Percentiles rank a stretch among this genome's conserved stretches.
phyloP scores from a whole-genome alignment of 1,140 invertebrate genomes.

The Meloidogyne chitwoodi region DNA sequence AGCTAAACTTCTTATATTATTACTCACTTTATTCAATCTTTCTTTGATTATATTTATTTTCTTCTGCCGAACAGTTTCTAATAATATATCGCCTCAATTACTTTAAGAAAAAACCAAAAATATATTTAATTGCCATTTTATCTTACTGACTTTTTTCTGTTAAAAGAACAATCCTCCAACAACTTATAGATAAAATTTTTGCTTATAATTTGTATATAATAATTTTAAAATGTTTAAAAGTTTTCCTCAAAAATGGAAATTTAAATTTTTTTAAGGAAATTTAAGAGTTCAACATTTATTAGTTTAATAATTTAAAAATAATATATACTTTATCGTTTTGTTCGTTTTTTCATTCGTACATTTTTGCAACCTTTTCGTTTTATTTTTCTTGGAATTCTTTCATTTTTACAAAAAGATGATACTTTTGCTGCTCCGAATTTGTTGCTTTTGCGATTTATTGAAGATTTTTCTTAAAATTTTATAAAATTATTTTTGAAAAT shows the following conservation, averaged over 20 bases:
- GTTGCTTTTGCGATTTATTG: no score
- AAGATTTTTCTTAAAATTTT: no score
- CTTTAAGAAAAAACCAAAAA: not conserved
- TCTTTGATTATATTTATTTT: not conserved
- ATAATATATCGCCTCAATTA: not conserved
- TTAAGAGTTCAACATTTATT: not conserved
- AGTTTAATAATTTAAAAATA: not conserved
- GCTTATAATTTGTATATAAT: no score
- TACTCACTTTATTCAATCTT: not conserved
- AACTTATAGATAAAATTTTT: not conserved
- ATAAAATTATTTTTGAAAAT: no score
- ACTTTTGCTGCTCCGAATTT: no score
- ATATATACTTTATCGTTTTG: not conserved
- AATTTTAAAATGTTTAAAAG: no score
- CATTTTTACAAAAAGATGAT: no score
- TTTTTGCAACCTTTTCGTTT: not conserved
- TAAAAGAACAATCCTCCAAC: not conserved
- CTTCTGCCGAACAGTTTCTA: not conserved
- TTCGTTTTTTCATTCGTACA: not conserved
- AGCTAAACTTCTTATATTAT: not conserved
- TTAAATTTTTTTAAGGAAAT: not conserved
- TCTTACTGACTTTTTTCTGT: not conserved
- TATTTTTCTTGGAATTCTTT: not conserved
- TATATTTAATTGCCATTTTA: not conserved
- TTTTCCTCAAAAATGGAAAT: no score